Base-by-base conservation (phyloP, 2,113 vertebrate genomes). In the Setophaga kirtlandii region DNA sequence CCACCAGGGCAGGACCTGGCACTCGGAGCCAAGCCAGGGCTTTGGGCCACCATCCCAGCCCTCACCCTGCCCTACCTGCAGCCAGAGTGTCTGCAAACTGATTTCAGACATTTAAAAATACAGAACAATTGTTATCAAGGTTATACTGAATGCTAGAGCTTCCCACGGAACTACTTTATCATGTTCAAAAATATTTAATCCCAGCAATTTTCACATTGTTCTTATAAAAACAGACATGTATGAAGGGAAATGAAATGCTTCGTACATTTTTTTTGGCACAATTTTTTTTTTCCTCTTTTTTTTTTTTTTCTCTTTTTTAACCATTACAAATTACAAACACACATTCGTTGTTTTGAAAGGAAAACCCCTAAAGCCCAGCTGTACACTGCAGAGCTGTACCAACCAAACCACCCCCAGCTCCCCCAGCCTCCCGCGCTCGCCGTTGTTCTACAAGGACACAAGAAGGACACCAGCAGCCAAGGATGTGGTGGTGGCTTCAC, bases 201-300 rank as follows among this genome's bases (percentile, higher is more conserved):
- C 97, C 93, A 88, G 90, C 76, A 95, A 95, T 96, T 97, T 97
- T 94, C 69, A 96, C 96, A 94, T 95, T 77, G 94, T 94, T 92
- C 95, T 97, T 98, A 97, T 97, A 97, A 98, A 98, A 98, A 97
- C 97, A 97, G 97, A 97, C 95, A 74, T 33, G n/a, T 69, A 94
- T 52, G 97, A 97, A 94, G 87, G 47, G 94, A 85, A 94, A 96
- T 87, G 96, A 97, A 97, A 97, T 84, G 93, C 81, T 82, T 80
- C 58, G 87, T 91, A 80, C 94, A 83, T 46, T 93, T 96, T 97
- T 97, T 97, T 96, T 94, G 95, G 97, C 95, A 94, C 75, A 2
- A 60, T 67, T 85, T 73, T 91, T 78, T 75, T 4, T 6, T 20
- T 33, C 53, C 2, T 13, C 31, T 22, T 12, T 56, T 31, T 12